These are phyloP conservation scores for Meganola albula DNA, from an alignment of 2,888 invertebrate species.

Conservation along the genomic window DNA sequence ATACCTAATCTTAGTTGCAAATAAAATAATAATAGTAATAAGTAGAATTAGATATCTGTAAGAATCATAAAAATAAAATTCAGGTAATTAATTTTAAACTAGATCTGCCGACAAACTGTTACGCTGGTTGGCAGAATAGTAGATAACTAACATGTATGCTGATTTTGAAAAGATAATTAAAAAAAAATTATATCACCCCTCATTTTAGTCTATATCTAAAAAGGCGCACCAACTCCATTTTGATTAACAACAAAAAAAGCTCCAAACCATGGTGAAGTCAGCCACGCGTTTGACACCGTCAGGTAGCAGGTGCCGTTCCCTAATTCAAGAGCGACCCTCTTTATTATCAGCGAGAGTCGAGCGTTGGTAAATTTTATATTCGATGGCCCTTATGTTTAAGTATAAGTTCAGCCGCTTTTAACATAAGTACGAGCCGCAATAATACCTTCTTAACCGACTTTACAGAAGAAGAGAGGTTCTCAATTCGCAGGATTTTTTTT, in stretches of 20 bases:
- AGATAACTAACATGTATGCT: not conserved
- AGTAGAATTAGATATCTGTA: too few species aligned
- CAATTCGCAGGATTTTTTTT: too few species aligned
- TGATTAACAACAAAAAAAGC: not conserved
- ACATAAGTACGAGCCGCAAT: constrained; percentile 5
- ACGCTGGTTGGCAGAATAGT: not conserved
- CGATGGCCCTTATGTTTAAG: not conserved
- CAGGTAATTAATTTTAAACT: too few species aligned
- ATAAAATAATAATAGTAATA: too few species aligned
- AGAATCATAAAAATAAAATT: not conserved
- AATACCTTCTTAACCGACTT: too few species aligned
- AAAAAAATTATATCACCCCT: not conserved
- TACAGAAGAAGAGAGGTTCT: too few species aligned
- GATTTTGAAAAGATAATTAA: not conserved
- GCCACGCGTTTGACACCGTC: constrained; percentile 19
- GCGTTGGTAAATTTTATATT: constrained; percentile 11
- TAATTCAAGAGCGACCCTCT: constrained; percentile 27
- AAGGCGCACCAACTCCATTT: not conserved
- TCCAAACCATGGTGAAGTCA: constrained; percentile 20
- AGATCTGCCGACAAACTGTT: not conserved
- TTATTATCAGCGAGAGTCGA: constrained; percentile 26
- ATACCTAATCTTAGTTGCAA: too few species aligned
- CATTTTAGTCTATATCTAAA: not conserved
- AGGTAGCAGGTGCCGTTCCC: constrained; percentile 54
- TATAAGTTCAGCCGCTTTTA: constrained; percentile 7